Conservation (phyloP, 2,797 vertebrate genomes). For the Orientallactaga sibirica region DNA sequence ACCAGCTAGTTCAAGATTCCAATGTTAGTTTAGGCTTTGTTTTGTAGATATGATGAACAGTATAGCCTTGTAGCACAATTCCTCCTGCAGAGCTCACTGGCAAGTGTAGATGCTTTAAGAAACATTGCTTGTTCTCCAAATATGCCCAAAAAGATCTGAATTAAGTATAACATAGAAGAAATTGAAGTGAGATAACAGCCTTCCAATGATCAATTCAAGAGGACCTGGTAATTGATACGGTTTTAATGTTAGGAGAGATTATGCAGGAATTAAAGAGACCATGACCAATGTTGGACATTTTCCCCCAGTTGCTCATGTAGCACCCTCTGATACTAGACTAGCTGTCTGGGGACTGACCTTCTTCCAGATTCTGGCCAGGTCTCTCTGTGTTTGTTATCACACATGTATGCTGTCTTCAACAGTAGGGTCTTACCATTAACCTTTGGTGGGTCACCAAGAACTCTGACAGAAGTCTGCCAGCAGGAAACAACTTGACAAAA, state of each 20-base stretch:
- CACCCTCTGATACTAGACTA: too few species aligned
- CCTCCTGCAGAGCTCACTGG: neutral
- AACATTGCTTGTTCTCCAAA: neutral
- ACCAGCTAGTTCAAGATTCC: neutral
- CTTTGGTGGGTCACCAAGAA: too few species aligned
- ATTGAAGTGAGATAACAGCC: neutral
- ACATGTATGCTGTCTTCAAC: too few species aligned
- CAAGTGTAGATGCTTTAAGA: neutral
- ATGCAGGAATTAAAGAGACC: neutral
- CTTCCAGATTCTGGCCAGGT: too few species aligned
- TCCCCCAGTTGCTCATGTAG: too few species aligned
- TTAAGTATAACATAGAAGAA: conserved; percentile 22
- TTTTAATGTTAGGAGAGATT: neutral
- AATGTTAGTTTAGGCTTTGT: neutral
- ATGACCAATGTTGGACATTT: too few species aligned
- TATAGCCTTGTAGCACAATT: neutral
- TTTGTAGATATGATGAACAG: neutral
- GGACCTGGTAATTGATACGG: neutral
- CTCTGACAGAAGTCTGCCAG: too few species aligned
- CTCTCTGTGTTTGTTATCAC: too few species aligned
- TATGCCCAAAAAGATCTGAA: neutral
- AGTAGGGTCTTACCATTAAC: too few species aligned
- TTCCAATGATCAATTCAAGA: neutral
- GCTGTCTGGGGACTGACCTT: too few species aligned
- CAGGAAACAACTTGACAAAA: too few species aligned